Percentiles rank a stretch among this genome's conserved stretches.
Evolutionary conservation across 2,113 vertebrate species (phyloP).

Genomic region (Peromyscus polionotus): DNA sequence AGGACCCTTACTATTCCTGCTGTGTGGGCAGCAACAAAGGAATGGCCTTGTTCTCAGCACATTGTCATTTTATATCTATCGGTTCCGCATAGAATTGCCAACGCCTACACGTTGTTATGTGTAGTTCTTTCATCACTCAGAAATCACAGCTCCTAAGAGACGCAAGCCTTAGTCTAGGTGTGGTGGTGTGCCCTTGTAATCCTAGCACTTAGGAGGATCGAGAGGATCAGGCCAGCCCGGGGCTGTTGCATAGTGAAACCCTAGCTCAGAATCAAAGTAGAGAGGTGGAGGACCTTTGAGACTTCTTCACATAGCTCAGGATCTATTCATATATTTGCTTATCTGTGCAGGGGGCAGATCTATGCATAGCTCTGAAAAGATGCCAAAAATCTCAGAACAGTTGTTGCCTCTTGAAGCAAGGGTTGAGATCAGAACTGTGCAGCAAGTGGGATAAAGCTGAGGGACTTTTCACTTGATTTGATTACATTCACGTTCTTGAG

Average conservation of each 20-base stretch:
- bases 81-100: background rate
- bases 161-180: background rate
- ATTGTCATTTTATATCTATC: background rate
- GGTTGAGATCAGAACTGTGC: background rate
- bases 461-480: conserved; percentile 15
- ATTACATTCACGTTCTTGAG: conserved; percentile 42
- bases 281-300: background rate
- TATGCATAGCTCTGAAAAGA: conserved; percentile 5
- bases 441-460: background rate
- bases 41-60: background rate
- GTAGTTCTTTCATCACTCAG: background rate
- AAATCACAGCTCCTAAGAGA: conserved; percentile 21
- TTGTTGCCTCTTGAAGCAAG: background rate
- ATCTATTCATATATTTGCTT: conserved; percentile 1
- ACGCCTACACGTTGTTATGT: background rate
- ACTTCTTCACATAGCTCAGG: background rate
- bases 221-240: background rate
- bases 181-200: background rate
- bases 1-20: background rate
- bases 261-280: background rate
- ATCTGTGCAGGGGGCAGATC: background rate
- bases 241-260: background rate
- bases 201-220: background rate
- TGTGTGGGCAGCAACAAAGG: background rate
- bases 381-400: conserved; percentile 5